These are phyloP conservation scores for Notolabrus celidotus DNA, from an alignment of 2,797 vertebrate genomes.

Conservation along the genomic window DNA sequence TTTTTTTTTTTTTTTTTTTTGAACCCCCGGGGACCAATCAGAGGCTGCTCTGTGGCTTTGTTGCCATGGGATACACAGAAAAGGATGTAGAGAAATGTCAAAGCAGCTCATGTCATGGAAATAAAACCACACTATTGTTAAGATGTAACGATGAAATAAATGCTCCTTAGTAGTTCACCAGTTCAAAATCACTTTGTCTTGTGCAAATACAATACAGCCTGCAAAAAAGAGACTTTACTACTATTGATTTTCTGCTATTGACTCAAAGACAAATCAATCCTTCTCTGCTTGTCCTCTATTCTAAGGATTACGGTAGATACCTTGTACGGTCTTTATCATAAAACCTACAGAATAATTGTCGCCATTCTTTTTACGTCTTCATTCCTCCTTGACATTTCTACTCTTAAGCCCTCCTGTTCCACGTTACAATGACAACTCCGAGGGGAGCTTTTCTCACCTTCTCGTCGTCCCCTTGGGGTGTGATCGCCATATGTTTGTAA, in stretches of 20 bases:
- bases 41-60: slow-evolving; percentile 68
- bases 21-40: slow-evolving; percentile 71
- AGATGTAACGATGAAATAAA: slow-evolving; percentile 53
- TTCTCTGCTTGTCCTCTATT: background rate
- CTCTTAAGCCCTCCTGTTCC: slow-evolving; percentile 19
- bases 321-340: background rate
- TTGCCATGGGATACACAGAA: slow-evolving; percentile 79
- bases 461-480: slow-evolving; percentile 37
- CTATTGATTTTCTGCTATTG: slow-evolving; percentile 26
- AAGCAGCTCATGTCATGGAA: slow-evolving; percentile 55
- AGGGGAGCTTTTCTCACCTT: slow-evolving; percentile 35
- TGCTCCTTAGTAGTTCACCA: slow-evolving; percentile 12
- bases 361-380: slow-evolving; percentile 8
- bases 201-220: slow-evolving; percentile 5
- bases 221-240: background rate
- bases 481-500: slow-evolving; percentile 58
- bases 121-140: slow-evolving; percentile 46
- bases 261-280: slow-evolving; percentile 16
- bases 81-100: slow-evolving; percentile 71
- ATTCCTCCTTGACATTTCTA: slow-evolving; percentile 24
- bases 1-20: slow-evolving; percentile 2
- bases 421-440: slow-evolving; percentile 53
- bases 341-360: background rate
- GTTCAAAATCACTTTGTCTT: slow-evolving; percentile 14
- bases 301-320: slow-evolving; percentile 3